phyloP scores from a whole-genome alignment of 2,888 invertebrate species.

The Drosophila neotestacea region DNA sequence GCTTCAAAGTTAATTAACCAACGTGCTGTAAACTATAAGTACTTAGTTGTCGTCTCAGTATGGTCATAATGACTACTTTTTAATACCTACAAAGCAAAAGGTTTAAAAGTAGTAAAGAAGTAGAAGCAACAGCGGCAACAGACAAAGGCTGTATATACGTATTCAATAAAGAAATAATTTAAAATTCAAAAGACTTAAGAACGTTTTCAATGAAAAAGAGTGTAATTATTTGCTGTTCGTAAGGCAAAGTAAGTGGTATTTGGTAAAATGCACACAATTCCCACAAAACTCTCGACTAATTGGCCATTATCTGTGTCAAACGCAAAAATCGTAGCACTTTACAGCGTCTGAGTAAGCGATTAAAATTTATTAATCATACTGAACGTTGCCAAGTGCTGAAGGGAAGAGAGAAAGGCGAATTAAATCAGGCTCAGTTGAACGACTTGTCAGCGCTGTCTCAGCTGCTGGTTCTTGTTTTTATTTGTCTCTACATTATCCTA shows the following conservation, averaged over 20 bases:
- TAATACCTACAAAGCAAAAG: conserved; percentile 48
- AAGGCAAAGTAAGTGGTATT: conserved; percentile 6
- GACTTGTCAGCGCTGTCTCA: conserved; percentile 48
- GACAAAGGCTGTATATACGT: background rate
- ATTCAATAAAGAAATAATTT: conserved; percentile 20
- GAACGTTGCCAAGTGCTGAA: conserved; percentile 37
- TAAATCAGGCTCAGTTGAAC: conserved; percentile 51
- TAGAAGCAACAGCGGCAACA: background rate
- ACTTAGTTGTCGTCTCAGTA: conserved; percentile 19
- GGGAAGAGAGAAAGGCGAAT: background rate
- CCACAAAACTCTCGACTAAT: conserved; percentile 35
- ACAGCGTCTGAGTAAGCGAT: conserved; percentile 45
- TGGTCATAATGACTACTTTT: conserved; percentile 32
- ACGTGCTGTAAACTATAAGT: conserved; percentile 22
- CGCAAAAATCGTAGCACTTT: conserved; percentile 36
- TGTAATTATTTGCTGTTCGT: conserved; percentile 38
- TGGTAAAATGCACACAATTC: conserved; percentile 10
- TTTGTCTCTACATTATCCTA: conserved; percentile 68
- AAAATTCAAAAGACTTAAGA: conserved; percentile 26
- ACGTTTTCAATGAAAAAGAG: background rate
- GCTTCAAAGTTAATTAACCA: conserved; percentile 32
- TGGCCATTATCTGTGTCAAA: conserved; percentile 36
- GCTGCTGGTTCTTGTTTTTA: conserved; percentile 24
- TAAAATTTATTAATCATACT: conserved; percentile 68
- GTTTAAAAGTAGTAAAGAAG: background rate